Evolutionary conservation across 2,888 invertebrate genomes (phyloP).

Genomic region (Drosophila macrothrix): DNA sequence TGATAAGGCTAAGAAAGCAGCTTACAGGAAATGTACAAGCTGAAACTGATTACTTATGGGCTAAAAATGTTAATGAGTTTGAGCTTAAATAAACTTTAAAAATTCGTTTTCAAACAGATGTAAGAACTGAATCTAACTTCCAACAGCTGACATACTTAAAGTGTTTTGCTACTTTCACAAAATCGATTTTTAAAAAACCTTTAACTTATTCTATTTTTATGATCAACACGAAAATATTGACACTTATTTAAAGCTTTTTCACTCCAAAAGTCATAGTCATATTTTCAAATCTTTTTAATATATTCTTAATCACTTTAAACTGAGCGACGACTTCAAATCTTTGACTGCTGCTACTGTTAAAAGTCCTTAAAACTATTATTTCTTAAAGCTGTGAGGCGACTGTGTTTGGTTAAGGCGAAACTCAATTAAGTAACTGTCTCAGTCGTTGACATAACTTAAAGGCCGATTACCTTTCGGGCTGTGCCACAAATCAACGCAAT

Average conservation of each 20-base stretch:
- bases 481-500: constrained; percentile 56
- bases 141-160: too few species aligned
- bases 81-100: neutral
- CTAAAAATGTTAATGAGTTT: neutral
- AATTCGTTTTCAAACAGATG: neutral
- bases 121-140: too few species aligned
- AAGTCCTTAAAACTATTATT: constrained; percentile 8
- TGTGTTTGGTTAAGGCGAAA: constrained; percentile 39
- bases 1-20: neutral
- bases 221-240: neutral
- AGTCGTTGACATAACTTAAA: constrained; percentile 68
- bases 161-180: too few species aligned
- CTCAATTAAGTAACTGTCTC: constrained; percentile 73
- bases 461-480: constrained; percentile 55
- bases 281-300: neutral
- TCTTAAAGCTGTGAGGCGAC: neutral
- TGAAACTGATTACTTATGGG: neutral
- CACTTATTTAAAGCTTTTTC: neutral
- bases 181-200: neutral
- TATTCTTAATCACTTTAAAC: constrained; percentile 1
- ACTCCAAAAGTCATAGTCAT: neutral
- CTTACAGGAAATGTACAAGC: neutral
- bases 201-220: neutral
- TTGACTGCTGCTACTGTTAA: constrained; percentile 17
- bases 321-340: neutral